Conservation (phyloP, 2,888 invertebrate genomes). For the Hirtodrosophila trivittata region DNA sequence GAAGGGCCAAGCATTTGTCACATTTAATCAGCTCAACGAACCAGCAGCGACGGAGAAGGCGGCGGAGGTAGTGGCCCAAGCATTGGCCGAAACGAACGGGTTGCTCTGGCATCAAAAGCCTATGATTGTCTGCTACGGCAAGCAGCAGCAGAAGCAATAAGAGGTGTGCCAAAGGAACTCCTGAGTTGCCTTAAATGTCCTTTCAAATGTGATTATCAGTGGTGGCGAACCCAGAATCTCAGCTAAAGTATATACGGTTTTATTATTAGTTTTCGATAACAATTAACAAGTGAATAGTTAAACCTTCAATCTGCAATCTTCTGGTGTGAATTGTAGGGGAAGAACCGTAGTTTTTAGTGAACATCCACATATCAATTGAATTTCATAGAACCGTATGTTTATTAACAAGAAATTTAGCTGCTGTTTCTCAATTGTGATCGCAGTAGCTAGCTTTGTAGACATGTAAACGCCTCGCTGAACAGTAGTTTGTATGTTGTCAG, state of each 20-base stretch:
- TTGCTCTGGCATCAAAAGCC: slow-evolving; percentile 94
- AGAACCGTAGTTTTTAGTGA: too few species aligned
- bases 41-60: slow-evolving; percentile 81
- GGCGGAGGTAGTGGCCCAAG: slow-evolving; percentile 87
- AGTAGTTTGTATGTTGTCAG: slow-evolving; percentile 18
- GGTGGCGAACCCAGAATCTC: too few species aligned
- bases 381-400: too few species aligned
- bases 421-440: slow-evolving; percentile 20
- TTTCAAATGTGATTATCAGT: not conserved
- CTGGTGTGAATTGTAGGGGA: too few species aligned
- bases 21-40: slow-evolving; percentile 80
- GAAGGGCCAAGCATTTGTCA: slow-evolving; percentile 98
- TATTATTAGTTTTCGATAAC: too few species aligned
- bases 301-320: too few species aligned
- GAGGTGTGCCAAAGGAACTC: not conserved
- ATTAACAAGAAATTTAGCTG: not conserved
- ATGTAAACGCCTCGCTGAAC: not conserved
- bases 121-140: slow-evolving; percentile 94
- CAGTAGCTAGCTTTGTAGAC: slow-evolving; percentile 34
- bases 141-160: slow-evolving; percentile 71
- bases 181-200: not conserved
- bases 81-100: slow-evolving; percentile 93
- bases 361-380: too few species aligned
- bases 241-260: too few species aligned
- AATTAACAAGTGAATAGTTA: too few species aligned